Conservation (phyloP, 2,113 vertebrate genomes). For the Rhinogobius similis region DNA sequence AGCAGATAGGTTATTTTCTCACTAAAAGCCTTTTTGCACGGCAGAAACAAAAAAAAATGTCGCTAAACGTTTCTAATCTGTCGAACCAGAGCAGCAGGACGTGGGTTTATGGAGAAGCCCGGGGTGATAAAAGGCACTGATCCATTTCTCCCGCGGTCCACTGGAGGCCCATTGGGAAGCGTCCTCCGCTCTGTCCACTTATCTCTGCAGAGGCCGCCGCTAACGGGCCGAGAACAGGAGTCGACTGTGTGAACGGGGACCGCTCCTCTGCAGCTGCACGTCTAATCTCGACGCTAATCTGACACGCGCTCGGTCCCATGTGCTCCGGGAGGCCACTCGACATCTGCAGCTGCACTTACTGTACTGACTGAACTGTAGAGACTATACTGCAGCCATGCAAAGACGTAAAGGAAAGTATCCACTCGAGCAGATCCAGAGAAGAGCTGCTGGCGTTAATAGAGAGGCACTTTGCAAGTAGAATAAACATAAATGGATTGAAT, state of each 20-base stretch:
- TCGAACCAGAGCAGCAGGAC: conserved; percentile 26
- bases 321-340: not conserved
- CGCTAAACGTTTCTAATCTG: conserved; percentile 7
- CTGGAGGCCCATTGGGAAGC: conserved; percentile 13
- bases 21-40: conserved; percentile 20
- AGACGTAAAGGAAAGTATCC: too few relatives aligned
- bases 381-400: too few relatives aligned
- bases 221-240: conserved; percentile 14
- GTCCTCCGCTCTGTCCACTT: conserved; percentile 35
- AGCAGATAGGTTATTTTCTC: too few relatives aligned
- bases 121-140: conserved; percentile 28
- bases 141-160: conserved; percentile 43
- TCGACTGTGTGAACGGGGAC: conserved; percentile 8
- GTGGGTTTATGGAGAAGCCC: conserved; percentile 19
- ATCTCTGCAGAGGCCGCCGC: conserved; percentile 25
- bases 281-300: conserved; percentile 7
- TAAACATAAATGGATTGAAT: too few relatives aligned
- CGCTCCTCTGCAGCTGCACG: conserved; percentile 12
- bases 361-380: too few relatives aligned
- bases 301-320: not conserved
- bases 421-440: too few relatives aligned
- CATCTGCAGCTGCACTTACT: too few relatives aligned
- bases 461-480: too few relatives aligned
- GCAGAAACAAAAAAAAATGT: not conserved
- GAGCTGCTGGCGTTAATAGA: too few relatives aligned